Evolutionary conservation across 2,113 vertebrate genomes (phyloP), one percentile per base, ranked within the genome.

Genomic region (Seriola dumerili): DNA sequence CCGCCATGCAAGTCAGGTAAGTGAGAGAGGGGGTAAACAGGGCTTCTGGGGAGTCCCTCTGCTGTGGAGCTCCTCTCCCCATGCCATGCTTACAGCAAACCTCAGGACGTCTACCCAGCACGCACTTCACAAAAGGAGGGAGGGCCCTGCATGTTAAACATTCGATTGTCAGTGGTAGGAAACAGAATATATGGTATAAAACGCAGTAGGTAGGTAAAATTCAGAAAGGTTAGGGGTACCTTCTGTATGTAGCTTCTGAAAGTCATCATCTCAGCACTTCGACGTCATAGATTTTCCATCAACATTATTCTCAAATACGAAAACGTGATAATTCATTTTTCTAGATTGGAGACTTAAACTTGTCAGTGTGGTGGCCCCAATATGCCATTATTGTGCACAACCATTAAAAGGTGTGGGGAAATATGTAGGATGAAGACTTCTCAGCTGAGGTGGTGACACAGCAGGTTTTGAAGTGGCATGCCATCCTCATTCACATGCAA

Each of bases 381-480:
- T 17, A 17, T 40, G 55, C 55, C 44, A 29, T 72, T 38, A 61
- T 25, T 32, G 19, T 57, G 8, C 36, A 4, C 40, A 8, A 5
- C 0, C 13, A 9, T 66, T 65, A 14, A 46, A 42, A 62, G 2
- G 21, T 34, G 38, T 44, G 50, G 8, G 61, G 54, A 78, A 72
- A 62, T 23, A 3, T 19, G 21, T 32, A 46, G 38, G 59, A 23
- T 69, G 61, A 32, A 69, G 67, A 36, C 29, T 82, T 85, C 48
- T 81, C 71, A 75, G 78, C 61, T 78, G 65, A 83, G 44, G 8
- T 25, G 40, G 44, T 80, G 55, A 74, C 76, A 72, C 58, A 62
- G 38, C 58, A 3, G 40, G 2, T 78, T 81, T 87, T 93, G 82
- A 89, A 87, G 85, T 89, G 76, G 65, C 54, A 46, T 70, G 50